These are phyloP conservation scores for Caradrina clavipalpis DNA, from an alignment of 2,888 invertebrate genomes.

Conservation along the genomic window DNA sequence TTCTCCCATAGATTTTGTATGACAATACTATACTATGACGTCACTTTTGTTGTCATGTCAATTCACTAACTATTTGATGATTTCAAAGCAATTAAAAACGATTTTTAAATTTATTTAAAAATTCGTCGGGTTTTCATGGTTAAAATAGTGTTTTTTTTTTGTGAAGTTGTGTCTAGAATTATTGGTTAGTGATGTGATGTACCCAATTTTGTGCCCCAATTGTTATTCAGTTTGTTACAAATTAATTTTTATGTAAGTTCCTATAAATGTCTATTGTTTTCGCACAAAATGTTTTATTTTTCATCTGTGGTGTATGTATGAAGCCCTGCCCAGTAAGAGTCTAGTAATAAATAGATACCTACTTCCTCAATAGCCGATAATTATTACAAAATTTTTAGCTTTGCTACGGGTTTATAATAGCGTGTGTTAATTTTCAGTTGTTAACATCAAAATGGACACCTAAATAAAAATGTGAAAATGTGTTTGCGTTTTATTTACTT, in stretches of 20 bases:
- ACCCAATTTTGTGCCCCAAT: conserved; percentile 25
- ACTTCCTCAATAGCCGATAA: conserved; percentile 76
- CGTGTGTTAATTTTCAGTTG: conserved; percentile 86
- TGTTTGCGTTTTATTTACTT: conserved; percentile 58
- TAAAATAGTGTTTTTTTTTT: too few relatives aligned
- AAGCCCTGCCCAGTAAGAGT: conserved; percentile 68
- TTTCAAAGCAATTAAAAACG: too few relatives aligned
- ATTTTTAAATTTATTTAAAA: too few relatives aligned
- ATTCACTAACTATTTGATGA: too few relatives aligned
- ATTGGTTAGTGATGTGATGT: too few relatives aligned
- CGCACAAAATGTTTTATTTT: conserved; percentile 71
- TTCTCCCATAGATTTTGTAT: too few relatives aligned
- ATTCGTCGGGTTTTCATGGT: too few relatives aligned
- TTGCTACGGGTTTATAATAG: conserved; percentile 88
- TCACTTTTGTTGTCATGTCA: too few relatives aligned
- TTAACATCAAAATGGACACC: conserved; percentile 86
- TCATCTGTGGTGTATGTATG: conserved; percentile 55
- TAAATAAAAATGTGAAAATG: conserved; percentile 85
- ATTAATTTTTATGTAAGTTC: conserved; percentile 48
- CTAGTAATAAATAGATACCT: conserved; percentile 62
- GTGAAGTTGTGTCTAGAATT: too few relatives aligned
- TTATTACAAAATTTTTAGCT: conserved; percentile 81
- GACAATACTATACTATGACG: too few relatives aligned
- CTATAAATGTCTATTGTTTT: conserved; percentile 64
- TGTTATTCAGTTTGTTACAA: conserved; percentile 41